These are phyloP conservation scores for Arrhamphus sclerolepis DNA, from an alignment of 2,797 vertebrate genomes.

Conservation along the genomic window DNA sequence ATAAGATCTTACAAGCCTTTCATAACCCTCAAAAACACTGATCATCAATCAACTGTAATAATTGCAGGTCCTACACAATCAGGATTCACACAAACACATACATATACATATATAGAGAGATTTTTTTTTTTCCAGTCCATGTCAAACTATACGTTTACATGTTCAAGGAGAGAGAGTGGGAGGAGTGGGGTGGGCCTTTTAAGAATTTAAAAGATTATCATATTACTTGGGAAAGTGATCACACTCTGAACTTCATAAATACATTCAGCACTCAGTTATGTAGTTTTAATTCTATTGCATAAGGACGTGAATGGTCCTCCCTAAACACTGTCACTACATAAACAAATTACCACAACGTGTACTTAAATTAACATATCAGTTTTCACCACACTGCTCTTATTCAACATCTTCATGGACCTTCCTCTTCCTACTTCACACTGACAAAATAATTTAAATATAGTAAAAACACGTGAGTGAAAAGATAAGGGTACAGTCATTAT, in stretches of 20 bases:
- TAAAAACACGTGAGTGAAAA: conserved; percentile 60
- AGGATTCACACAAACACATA: conserved; percentile 49
- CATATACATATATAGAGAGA: not conserved
- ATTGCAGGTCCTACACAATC: conserved; percentile 47
- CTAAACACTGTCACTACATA: conserved; percentile 70
- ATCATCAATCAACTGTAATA: conserved; percentile 35
- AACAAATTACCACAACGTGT: conserved; percentile 70
- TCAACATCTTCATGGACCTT: conserved; percentile 34
- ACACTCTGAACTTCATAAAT: conserved; percentile 63
- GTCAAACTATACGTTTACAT: conserved; percentile 16
- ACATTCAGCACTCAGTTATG: conserved; percentile 71
- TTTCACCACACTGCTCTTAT: conserved; percentile 43
- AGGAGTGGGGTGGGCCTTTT: not conserved
- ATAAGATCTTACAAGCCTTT: conserved; percentile 19
- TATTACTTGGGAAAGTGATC: conserved; percentile 45
- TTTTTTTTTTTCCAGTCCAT: conserved; percentile 9
- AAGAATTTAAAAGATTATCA: conserved; percentile 39
- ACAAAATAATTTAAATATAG: conserved; percentile 70
- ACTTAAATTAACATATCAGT: conserved; percentile 75
- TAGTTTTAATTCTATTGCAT: conserved; percentile 63
- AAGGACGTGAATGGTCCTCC: conserved; percentile 52
- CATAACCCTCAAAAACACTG: conserved; percentile 32
- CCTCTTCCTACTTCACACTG: conserved; percentile 32
- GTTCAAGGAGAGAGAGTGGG: conserved; percentile 15
- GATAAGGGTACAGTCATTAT: conserved; percentile 49